Conservation (phyloP, 2,888 invertebrate species). For the Lamellibrachia satsuma region DNA sequence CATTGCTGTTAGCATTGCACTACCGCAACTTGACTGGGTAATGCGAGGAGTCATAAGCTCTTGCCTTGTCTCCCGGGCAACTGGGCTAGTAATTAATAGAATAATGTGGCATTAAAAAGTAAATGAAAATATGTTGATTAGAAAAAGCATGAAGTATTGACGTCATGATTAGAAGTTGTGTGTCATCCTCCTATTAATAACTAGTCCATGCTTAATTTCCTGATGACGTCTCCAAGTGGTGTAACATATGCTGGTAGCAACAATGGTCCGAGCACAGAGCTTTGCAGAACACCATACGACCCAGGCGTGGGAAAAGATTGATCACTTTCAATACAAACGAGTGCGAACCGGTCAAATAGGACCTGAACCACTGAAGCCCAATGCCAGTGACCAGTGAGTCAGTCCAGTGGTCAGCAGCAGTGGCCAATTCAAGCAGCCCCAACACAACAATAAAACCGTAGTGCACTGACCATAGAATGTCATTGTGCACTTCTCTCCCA, state of each 20-base stretch:
- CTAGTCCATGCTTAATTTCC: background rate
- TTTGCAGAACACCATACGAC: background rate
- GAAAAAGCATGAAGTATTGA: too few relatives aligned
- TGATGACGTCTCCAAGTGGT: background rate
- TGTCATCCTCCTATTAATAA: too few relatives aligned
- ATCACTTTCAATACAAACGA: background rate
- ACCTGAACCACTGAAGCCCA: background rate
- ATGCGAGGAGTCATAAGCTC: too few relatives aligned
- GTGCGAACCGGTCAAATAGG: background rate
- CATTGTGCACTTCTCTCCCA: background rate
- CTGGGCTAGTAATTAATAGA: too few relatives aligned
- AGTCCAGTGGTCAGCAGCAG: background rate
- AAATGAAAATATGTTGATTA: too few relatives aligned
- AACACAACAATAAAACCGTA: background rate
- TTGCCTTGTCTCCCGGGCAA: too few relatives aligned
- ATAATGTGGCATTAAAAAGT: too few relatives aligned
- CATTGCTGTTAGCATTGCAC: too few relatives aligned
- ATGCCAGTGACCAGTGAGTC: background rate
- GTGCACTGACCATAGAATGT: background rate
- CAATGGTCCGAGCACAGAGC: background rate
- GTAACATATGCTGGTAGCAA: background rate
- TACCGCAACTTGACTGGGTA: too few relatives aligned
- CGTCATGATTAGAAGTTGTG: too few relatives aligned
- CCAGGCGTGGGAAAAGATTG: background rate
- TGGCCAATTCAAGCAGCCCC: background rate